Percentiles rank a stretch among this genome's conserved stretches.
Conservation (phyloP, 2,888 invertebrate species). For the Matsumyia berberina region DNA sequence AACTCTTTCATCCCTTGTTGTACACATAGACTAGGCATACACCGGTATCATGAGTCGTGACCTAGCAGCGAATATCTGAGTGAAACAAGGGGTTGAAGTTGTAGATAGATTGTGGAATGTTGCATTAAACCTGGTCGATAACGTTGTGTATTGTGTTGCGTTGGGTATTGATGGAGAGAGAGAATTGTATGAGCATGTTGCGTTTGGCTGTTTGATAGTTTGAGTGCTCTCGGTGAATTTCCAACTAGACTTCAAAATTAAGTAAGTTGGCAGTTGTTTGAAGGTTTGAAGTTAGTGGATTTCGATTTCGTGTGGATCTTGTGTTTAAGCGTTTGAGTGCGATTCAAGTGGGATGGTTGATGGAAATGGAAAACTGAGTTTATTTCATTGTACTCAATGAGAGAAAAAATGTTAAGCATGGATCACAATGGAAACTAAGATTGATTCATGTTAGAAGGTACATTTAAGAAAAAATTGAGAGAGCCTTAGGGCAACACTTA, state of each 20-base stretch:
- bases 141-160: background rate
- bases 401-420: too few relatives aligned
- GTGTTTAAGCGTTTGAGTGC: background rate
- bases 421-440: too few relatives aligned
- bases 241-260: too few relatives aligned
- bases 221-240: too few relatives aligned
- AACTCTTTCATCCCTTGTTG: constrained; percentile 67
- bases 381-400: too few relatives aligned
- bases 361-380: too few relatives aligned
- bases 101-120: constrained; percentile 13
- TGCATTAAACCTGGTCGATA: constrained; percentile 5
- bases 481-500: too few relatives aligned
- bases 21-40: constrained; percentile 31
- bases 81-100: constrained; percentile 45
- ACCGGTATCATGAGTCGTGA: constrained; percentile 56
- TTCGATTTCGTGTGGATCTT: background rate
- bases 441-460: too few relatives aligned
- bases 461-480: too few relatives aligned
- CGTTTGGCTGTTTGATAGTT: too few relatives aligned
- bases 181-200: background rate
- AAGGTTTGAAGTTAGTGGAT: too few relatives aligned
- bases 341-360: constrained; percentile 1
- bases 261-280: too few relatives aligned
- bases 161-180: background rate
- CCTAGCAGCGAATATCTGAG: constrained; percentile 50